Percentiles rank a stretch among this genome's conserved stretches.
phyloP scores from a whole-genome alignment of 2,113 vertebrate species.

The Forbesichthys agassizii region DNA sequence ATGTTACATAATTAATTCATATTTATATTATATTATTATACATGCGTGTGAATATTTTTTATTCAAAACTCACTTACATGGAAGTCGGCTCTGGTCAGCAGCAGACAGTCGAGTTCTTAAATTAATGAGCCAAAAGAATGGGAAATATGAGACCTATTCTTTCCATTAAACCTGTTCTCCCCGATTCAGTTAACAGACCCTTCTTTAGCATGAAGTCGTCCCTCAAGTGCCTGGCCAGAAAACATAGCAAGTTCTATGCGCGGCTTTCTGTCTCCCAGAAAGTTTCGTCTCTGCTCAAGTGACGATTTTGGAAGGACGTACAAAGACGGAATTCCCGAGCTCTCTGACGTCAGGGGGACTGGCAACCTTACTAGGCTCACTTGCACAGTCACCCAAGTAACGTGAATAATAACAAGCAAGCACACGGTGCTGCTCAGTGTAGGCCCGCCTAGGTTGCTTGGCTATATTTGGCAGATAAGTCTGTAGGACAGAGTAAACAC shows the following conservation, averaged over 20 bases:
- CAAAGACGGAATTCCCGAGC: constrained; percentile 68
- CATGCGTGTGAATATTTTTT: background rate
- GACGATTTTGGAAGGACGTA: background rate
- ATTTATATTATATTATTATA: background rate
- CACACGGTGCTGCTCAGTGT: background rate
- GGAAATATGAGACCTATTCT: background rate
- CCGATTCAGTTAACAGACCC: background rate
- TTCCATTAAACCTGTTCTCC: background rate
- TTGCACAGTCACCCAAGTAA: constrained; percentile 53
- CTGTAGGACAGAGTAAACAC: no score
- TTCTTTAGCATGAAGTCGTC: background rate
- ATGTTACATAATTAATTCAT: background rate
- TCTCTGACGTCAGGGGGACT: constrained; percentile 45
- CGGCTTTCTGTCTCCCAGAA: background rate
- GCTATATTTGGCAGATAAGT: no score
- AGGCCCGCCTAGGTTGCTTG: background rate
- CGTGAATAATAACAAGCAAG: constrained; percentile 38
- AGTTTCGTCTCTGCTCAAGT: background rate
- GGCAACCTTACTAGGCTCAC: constrained; percentile 34
- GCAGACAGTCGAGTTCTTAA: constrained; percentile 8
- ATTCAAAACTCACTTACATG: constrained; percentile 55
- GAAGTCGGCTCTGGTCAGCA: constrained; percentile 30
- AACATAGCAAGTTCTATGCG: background rate
- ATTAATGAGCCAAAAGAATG: background rate
- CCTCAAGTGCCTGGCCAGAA: background rate